Conservation (phyloP, 1,140 invertebrate genomes). For the Octopus bimaculoides region DNA sequence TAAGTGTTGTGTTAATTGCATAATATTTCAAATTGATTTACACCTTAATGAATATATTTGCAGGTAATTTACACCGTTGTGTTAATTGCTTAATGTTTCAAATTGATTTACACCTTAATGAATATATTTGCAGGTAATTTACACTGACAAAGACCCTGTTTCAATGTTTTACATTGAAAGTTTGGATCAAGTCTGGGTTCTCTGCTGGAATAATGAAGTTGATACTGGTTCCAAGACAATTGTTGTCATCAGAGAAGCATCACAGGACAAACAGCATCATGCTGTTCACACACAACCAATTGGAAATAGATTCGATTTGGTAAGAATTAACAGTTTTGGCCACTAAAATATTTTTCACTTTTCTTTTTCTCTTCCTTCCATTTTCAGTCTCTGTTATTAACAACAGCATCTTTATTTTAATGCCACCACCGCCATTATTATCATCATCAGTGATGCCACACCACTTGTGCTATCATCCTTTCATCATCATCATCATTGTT, state of each 20-base stretch:
- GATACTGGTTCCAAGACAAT: slow-evolving; percentile 69
- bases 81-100: too few species aligned
- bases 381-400: too few species aligned
- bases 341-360: too few species aligned
- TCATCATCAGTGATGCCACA: too few species aligned
- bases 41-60: neutral
- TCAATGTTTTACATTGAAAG: slow-evolving; percentile 72
- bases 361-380: too few species aligned
- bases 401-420: too few species aligned
- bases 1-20: too few species aligned
- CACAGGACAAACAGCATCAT: slow-evolving; percentile 74
- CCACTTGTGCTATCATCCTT: too few species aligned
- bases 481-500: too few species aligned
- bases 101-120: too few species aligned
- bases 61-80: slow-evolving; percentile 68
- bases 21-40: too few species aligned
- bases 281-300: slow-evolving; percentile 78
- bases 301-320: slow-evolving; percentile 76
- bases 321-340: slow-evolving; percentile 41
- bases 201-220: slow-evolving; percentile 68
- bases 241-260: slow-evolving; percentile 73
- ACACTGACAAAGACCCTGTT: slow-evolving; percentile 74
- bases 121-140: slow-evolving; percentile 63
- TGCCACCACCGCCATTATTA: too few species aligned
- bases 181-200: slow-evolving; percentile 77